Conservation (phyloP, 2,113 vertebrate genomes). For the Eptesicus fuscus region DNA sequence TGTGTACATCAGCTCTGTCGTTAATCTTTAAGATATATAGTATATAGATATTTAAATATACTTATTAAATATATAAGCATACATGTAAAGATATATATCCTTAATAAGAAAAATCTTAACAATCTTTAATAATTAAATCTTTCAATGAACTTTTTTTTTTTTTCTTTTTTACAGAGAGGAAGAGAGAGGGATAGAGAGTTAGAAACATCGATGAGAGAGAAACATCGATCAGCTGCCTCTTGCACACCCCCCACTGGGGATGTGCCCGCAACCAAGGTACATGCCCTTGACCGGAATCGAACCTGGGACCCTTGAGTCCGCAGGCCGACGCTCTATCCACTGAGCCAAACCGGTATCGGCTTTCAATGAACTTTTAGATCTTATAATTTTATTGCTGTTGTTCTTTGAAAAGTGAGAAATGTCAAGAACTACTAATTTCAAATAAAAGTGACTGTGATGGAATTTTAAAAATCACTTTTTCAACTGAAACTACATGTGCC, state of each 20-base stretch:
- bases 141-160: not conserved
- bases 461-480: not conserved
- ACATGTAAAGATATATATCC: not conserved
- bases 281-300: too few species aligned
- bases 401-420: not conserved
- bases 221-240: too few species aligned
- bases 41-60: not conserved
- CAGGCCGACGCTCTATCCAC: too few species aligned
- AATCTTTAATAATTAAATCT: not conserved
- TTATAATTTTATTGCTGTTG: not conserved
- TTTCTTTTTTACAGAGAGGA: too few species aligned
- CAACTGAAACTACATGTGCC: not conserved
- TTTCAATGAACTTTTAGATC: not conserved
- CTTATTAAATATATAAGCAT: not conserved
- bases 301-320: too few species aligned
- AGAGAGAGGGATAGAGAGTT: too few species aligned
- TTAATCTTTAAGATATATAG: not conserved
- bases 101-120: not conserved
- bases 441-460: not conserved
- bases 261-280: too few species aligned
- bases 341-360: too few species aligned
- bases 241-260: too few species aligned
- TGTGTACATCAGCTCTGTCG: not conserved
- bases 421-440: not conserved
- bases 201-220: too few species aligned